A percentile compares a stretch with the other conserved stretches of the same genome.
Conservation (phyloP, 2,113 vertebrate genomes). For the Chlamydotis undulata region DNA sequence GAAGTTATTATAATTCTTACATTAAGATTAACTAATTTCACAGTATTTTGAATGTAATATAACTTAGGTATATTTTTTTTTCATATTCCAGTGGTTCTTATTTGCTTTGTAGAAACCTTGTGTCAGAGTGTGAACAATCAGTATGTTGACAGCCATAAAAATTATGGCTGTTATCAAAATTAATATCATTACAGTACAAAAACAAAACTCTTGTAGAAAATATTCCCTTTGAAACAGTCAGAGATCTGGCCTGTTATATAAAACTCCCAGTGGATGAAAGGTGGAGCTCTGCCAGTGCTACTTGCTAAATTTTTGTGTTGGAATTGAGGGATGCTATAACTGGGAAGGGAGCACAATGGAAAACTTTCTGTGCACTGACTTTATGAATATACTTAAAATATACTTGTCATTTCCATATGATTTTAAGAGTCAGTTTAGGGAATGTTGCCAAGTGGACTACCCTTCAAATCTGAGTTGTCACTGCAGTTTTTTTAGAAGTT, state of each 20-base stretch:
- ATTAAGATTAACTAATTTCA: background rate
- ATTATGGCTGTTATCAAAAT: background rate
- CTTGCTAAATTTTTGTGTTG: background rate
- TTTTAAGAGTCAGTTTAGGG: background rate
- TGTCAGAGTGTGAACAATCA: background rate
- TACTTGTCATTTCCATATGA: background rate
- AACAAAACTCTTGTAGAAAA: background rate
- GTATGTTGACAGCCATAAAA: background rate
- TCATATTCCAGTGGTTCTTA: background rate
- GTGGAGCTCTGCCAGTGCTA: background rate
- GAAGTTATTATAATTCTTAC: background rate
- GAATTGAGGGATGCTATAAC: background rate
- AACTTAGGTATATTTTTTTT: background rate
- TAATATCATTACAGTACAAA: background rate
- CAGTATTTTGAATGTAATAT: background rate
- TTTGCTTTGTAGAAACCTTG: background rate
- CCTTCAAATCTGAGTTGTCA: background rate
- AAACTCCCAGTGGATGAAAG: background rate
- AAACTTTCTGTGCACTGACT: background rate
- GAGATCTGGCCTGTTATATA: background rate
- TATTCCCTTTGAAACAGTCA: slow-evolving; percentile 25
- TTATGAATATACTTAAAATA: background rate
- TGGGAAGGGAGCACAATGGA: background rate
- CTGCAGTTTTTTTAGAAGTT: background rate
- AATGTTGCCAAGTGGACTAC: background rate